Conservation (phyloP, 1,140 invertebrate genomes). For the Bombyx mandarina region DNA sequence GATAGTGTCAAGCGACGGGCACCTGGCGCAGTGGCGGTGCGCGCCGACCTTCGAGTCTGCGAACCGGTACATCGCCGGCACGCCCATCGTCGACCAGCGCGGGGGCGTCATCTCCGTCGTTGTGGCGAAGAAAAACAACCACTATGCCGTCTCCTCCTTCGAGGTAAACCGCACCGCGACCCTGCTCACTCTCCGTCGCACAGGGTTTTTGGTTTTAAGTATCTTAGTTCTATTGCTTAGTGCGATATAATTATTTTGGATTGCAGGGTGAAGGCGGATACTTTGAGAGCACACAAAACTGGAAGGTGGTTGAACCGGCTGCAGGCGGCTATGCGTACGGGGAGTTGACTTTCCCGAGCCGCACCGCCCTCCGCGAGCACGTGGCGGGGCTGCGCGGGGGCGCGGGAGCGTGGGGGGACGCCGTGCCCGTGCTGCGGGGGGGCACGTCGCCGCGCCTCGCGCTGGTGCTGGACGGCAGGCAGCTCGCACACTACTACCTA, state of each 20-base stretch:
- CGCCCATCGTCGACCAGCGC: conserved; percentile 42
- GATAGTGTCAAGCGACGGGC: conserved; percentile 42
- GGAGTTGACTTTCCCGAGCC: conserved; percentile 22
- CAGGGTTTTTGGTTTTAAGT: no score
- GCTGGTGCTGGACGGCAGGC: conserved; percentile 35
- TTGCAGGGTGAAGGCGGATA: conserved; percentile 48
- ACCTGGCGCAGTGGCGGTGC: conserved; percentile 49
- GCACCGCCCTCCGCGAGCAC: conserved; percentile 27
- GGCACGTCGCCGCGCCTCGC: conserved; percentile 22
- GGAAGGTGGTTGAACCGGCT: conserved; percentile 26
- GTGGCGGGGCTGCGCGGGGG: conserved; percentile 21
- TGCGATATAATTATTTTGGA: background rate
- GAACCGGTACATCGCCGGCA: conserved; percentile 45
- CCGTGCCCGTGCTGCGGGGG: conserved; percentile 23
- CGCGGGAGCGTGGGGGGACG: conserved; percentile 8
- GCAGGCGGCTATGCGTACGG: conserved; percentile 28
- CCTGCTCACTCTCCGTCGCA: no score
- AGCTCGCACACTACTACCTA: conserved; percentile 36
- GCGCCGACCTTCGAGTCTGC: conserved; percentile 57
- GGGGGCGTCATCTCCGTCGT: conserved; percentile 43
- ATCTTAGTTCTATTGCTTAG: background rate
- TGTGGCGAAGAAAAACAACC: conserved; percentile 39
- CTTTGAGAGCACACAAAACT: conserved; percentile 39
- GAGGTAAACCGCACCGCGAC: conserved; percentile 26
- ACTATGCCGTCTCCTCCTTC: conserved; percentile 52